Conservation (phyloP, 2,113 vertebrate species). For the Orcinus orca region DNA sequence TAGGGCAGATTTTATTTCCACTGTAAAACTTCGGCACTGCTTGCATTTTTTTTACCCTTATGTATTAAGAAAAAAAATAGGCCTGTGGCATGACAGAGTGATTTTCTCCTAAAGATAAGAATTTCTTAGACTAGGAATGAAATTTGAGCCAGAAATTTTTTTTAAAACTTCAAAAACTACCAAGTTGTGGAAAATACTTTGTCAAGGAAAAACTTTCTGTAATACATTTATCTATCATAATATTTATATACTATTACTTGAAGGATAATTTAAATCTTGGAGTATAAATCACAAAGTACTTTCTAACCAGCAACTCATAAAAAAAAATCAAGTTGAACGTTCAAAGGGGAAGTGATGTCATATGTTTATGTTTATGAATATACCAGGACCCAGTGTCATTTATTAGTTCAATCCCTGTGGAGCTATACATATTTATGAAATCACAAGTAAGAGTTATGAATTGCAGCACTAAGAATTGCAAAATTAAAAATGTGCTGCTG, state of each 20-base stretch:
- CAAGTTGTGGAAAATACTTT: background rate
- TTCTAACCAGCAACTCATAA: background rate
- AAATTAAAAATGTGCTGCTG: background rate
- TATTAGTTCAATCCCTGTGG: background rate
- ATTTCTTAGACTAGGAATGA: background rate
- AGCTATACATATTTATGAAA: conserved; percentile 52
- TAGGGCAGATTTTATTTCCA: background rate
- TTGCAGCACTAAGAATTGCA: background rate
- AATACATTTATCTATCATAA: background rate
- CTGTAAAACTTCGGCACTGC: background rate
- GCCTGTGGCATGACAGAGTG: background rate
- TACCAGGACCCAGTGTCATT: background rate
- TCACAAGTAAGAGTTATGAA: conserved; percentile 18
- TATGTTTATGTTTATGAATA: conserved; percentile 8
- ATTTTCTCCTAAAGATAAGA: background rate
- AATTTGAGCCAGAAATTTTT: background rate
- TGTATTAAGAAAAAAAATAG: background rate
- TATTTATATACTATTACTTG: background rate
- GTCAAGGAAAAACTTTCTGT: background rate
- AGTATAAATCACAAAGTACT: background rate
- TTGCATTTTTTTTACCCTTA: background rate
- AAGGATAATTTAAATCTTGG: conserved; percentile 22
- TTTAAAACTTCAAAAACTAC: background rate
- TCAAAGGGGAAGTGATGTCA: conserved; percentile 6
- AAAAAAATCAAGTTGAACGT: background rate